Evolutionary conservation across 2,797 vertebrate genomes (phyloP).

Genomic region (Diplodus sargus): DNA sequence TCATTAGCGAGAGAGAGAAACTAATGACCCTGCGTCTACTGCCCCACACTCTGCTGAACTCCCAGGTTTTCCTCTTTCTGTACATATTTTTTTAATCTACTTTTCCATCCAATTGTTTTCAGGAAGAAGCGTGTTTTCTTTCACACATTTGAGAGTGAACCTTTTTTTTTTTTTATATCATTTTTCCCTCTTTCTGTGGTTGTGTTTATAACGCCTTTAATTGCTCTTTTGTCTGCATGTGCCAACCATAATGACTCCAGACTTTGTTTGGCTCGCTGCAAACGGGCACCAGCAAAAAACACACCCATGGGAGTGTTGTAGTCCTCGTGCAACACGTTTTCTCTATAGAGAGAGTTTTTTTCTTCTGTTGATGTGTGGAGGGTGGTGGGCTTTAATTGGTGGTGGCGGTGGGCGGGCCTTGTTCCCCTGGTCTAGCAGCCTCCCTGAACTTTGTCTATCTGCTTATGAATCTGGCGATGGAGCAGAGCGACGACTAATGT

Average conservation of each 20-base stretch:
- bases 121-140: constrained; percentile 36
- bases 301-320: constrained; percentile 47
- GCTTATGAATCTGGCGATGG: constrained; percentile 69
- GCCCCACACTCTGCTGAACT: background rate
- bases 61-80: background rate
- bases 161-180: constrained; percentile 20
- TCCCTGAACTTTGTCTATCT: constrained; percentile 74
- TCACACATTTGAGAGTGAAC: constrained; percentile 39
- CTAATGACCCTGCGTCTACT: background rate
- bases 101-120: constrained; percentile 19
- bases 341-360: constrained; percentile 25
- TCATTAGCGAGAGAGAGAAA: constrained; percentile 1
- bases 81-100: background rate
- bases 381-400: constrained; percentile 50
- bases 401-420: constrained; percentile 41
- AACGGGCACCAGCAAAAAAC: constrained; percentile 46
- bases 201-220: constrained; percentile 65
- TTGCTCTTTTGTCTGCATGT: constrained; percentile 65
- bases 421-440: constrained; percentile 69
- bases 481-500: constrained; percentile 66
- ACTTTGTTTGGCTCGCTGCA: constrained; percentile 61
- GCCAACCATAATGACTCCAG: constrained; percentile 70
- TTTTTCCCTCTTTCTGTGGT: constrained; percentile 43
- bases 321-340: constrained; percentile 50
- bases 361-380: background rate